phyloP scores from a whole-genome alignment of 2,888 invertebrate genomes.

The Amphipyra tragopoginis region DNA sequence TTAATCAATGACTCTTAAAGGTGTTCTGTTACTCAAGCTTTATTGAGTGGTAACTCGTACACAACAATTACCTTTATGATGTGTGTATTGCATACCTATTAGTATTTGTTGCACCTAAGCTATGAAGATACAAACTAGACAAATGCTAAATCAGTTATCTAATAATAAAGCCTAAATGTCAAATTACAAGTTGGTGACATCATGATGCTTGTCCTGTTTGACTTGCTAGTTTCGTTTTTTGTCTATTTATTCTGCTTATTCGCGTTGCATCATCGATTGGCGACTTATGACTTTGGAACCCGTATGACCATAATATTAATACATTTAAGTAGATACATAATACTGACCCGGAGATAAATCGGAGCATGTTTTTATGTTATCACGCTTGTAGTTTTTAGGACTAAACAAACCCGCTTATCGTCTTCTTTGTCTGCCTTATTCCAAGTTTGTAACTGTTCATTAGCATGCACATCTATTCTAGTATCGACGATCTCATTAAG shows the following conservation, averaged over 20 bases:
- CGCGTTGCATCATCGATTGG: constrained; percentile 31
- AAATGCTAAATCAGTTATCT: constrained; percentile 12
- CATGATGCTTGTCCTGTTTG: constrained; percentile 47
- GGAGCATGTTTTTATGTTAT: constrained; percentile 36
- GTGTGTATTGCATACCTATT: constrained; percentile 39
- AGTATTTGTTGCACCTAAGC: constrained; percentile 30
- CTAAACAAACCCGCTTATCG: constrained; percentile 44
- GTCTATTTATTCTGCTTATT: constrained; percentile 14
- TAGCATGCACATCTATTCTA: constrained; percentile 24
- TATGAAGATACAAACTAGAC: constrained; percentile 14
- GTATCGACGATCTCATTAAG: constrained; percentile 30
- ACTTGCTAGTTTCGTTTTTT: constrained; percentile 48
- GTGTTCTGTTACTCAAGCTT: constrained; percentile 39
- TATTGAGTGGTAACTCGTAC: constrained; percentile 30
- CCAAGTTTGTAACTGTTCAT: constrained; percentile 28
- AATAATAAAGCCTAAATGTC: constrained; percentile 23
- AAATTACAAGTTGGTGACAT: constrained; percentile 49
- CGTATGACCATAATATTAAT: constrained; percentile 20
- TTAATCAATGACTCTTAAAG: constrained; percentile 28
- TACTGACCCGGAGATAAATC: constrained; percentile 34
- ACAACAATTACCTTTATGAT: constrained; percentile 36
- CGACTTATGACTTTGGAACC: constrained; percentile 12
- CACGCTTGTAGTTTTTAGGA: constrained; percentile 43
- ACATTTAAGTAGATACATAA: constrained; percentile 25
- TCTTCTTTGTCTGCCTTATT: constrained; percentile 27